These are phyloP conservation scores for Megaleporinus macrocephalus DNA, from an alignment of 2,113 vertebrate species.

Conservation along the genomic window DNA sequence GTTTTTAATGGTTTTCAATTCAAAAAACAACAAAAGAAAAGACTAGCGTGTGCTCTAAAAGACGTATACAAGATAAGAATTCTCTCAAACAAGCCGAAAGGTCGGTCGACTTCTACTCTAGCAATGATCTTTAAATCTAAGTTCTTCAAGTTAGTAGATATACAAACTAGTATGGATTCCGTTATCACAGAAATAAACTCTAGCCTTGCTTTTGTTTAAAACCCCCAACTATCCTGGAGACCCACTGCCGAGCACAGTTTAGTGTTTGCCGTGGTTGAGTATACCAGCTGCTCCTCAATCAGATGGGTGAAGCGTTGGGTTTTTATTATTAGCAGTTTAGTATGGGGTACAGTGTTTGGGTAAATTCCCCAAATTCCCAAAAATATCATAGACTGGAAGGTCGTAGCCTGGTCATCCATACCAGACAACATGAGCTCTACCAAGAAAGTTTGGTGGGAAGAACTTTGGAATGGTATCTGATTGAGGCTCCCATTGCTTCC, in stretches of 20 bases:
- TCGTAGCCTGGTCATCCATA: too few species aligned
- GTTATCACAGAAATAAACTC: background rate
- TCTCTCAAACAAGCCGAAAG: background rate
- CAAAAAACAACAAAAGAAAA: too few species aligned
- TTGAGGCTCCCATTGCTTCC: too few species aligned
- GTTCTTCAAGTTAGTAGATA: background rate
- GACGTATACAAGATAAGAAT: too few species aligned
- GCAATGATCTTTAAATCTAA: background rate
- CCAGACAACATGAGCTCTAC: too few species aligned
- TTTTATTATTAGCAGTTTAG: background rate
- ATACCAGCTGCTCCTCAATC: too few species aligned
- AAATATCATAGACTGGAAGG: too few species aligned
- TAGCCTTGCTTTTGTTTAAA: background rate
- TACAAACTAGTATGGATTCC: background rate
- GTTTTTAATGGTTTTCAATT: background rate
- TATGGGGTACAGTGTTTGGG: too few species aligned
- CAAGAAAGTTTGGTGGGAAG: too few species aligned
- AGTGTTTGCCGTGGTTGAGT: too few species aligned
- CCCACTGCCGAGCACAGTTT: background rate
- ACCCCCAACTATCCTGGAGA: background rate
- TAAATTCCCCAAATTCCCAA: too few species aligned
- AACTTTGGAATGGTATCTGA: too few species aligned
- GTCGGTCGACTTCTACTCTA: background rate
- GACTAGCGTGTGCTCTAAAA: background rate
- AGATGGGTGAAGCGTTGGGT: background rate